These are phyloP conservation scores for Coracopsis vasa DNA, from an alignment of 2,113 vertebrate genomes.

Conservation along the genomic window DNA sequence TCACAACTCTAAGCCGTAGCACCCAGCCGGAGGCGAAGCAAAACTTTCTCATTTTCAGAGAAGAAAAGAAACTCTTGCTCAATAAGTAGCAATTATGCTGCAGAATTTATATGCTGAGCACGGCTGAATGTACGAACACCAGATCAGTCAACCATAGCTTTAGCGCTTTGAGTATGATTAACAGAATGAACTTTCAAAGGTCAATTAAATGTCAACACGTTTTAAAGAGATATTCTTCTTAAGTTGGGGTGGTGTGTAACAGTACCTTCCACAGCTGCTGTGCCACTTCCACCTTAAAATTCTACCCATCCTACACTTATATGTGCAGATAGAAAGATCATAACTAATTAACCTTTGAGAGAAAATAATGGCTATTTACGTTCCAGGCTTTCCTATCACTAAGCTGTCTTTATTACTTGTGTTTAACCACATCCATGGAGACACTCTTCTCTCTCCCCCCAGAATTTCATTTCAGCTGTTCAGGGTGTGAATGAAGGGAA, in stretches of 20 bases:
- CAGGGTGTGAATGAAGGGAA: neutral
- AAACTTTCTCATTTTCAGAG: constrained; percentile 66
- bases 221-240: constrained; percentile 74
- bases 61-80: constrained; percentile 76
- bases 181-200: constrained; percentile 83
- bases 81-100: constrained; percentile 77
- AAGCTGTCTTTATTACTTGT: neutral
- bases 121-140: constrained; percentile 72
- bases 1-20: constrained; percentile 52
- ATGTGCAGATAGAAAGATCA: neutral
- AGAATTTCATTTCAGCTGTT: neutral
- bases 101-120: constrained; percentile 83
- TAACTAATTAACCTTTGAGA: constrained; percentile 7
- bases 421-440: neutral
- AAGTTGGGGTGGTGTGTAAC: constrained; percentile 46
- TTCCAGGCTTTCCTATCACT: neutral
- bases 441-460: neutral
- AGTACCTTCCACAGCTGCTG: constrained; percentile 12
- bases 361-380: neutral
- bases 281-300: constrained; percentile 20
- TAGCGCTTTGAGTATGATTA: constrained; percentile 81
- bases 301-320: neutral
- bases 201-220: constrained; percentile 84
- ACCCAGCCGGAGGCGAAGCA: constrained; percentile 63
- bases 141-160: constrained; percentile 77